These are phyloP conservation scores for Diachrysia chrysitis DNA, from an alignment of 2,888 invertebrate genomes.

Conservation along the genomic window DNA sequence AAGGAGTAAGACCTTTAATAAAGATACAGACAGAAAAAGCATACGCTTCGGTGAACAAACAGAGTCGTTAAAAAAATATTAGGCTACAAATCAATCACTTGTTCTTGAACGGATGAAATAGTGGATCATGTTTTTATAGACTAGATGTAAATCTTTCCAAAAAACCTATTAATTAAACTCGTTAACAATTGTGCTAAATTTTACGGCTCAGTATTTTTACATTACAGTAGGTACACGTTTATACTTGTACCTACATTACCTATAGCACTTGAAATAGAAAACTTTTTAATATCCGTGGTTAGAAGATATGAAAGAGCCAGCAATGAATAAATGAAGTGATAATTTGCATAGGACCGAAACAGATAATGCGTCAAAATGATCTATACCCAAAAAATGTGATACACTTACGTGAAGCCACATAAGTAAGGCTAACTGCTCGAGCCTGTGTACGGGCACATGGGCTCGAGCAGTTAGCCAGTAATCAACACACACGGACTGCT, in stretches of 20 bases:
- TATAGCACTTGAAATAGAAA: background rate
- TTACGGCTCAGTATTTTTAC: too few species aligned
- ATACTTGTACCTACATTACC: background rate
- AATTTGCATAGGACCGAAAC: too few species aligned
- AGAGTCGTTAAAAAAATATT: background rate
- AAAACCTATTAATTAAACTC: background rate
- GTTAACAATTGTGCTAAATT: background rate
- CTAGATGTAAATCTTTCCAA: background rate
- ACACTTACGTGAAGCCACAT: too few species aligned
- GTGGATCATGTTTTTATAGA: background rate
- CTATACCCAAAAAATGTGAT: too few species aligned
- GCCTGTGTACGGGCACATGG: too few species aligned
- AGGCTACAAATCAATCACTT: slow-evolving; percentile 5
- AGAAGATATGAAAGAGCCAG: too few species aligned
- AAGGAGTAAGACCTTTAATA: background rate
- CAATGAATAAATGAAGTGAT: too few species aligned
- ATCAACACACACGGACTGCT: too few species aligned
- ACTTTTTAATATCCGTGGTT: background rate
- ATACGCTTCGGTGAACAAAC: background rate
- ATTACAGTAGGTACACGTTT: background rate
- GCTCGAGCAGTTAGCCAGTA: too few species aligned
- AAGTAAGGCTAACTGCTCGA: too few species aligned
- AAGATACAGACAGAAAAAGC: background rate
- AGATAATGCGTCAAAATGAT: too few species aligned
- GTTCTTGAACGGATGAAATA: too few species aligned